These are phyloP conservation scores for Exocentrus adspersus DNA, from an alignment of 2,888 invertebrate species.

Conservation along the genomic window DNA sequence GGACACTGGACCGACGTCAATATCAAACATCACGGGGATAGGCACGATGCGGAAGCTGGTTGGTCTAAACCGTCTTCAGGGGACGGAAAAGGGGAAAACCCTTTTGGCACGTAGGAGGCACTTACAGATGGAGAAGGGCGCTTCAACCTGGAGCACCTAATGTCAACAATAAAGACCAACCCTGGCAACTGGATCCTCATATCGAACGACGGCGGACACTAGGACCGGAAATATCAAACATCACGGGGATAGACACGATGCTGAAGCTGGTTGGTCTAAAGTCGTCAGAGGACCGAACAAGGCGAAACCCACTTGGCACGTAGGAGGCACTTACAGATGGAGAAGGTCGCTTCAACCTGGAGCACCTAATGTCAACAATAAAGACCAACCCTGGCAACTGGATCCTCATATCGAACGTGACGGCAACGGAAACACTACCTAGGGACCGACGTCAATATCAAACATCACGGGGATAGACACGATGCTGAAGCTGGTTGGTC, in stretches of 20 bases:
- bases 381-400: slow-evolving; percentile 31
- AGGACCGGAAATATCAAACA: slow-evolving; percentile 29
- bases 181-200: slow-evolving; percentile 34
- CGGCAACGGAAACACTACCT: slow-evolving; percentile 34
- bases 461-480: slow-evolving; percentile 27
- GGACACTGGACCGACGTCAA: slow-evolving; percentile 32
- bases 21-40: slow-evolving; percentile 28
- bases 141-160: slow-evolving; percentile 6
- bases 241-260: slow-evolving; percentile 35
- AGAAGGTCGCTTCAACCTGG: slow-evolving; percentile 17
- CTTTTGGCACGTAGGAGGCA: slow-evolving; percentile 28
- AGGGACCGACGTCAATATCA: slow-evolving; percentile 7
- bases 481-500: slow-evolving; percentile 28
- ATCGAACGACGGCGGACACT: no score
- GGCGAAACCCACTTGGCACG: slow-evolving; percentile 39
- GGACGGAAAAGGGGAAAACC: slow-evolving; percentile 25
- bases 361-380: slow-evolving; percentile 8
- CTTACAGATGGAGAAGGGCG: slow-evolving; percentile 23
- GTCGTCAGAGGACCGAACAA: slow-evolving; percentile 35
- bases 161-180: slow-evolving; percentile 18
- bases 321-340: slow-evolving; percentile 36
- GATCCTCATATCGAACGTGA: slow-evolving; percentile 30
- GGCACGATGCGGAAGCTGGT: slow-evolving; percentile 29
- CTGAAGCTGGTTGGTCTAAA: slow-evolving; percentile 38
- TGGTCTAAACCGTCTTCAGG: slow-evolving; percentile 27